phyloP scores from a whole-genome alignment of 2,797 vertebrate species.

The Xenops minutus region DNA sequence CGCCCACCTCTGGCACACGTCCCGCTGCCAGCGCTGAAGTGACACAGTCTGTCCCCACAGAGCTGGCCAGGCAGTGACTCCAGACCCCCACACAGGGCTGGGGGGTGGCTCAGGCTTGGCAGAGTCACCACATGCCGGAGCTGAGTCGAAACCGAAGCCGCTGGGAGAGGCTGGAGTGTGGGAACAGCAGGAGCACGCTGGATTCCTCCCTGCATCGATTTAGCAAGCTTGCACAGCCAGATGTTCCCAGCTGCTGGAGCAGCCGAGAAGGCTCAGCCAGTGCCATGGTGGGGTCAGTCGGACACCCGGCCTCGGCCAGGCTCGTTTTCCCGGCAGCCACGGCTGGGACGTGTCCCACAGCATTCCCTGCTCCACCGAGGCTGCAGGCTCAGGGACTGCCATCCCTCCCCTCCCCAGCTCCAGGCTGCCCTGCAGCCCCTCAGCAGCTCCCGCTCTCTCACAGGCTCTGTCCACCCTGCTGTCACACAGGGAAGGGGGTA shows the following conservation, averaged over 20 bases:
- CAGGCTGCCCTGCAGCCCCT: neutral
- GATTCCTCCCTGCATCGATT: constrained; percentile 38
- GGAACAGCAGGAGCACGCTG: neutral
- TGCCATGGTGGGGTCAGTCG: fast-evolving
- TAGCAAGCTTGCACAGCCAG: constrained; percentile 33
- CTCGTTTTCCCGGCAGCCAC: fast-evolving
- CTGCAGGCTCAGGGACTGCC: neutral
- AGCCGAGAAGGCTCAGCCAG: neutral
- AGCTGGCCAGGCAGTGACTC: neutral
- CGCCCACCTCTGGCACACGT: neutral
- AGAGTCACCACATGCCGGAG: neutral
- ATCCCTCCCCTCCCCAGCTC: neutral
- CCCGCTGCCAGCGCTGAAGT: neutral
- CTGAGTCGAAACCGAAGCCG: neutral
- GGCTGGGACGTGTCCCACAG: neutral
- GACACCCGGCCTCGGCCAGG: neutral
- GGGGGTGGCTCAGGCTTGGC: neutral
- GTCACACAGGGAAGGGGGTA: neutral
- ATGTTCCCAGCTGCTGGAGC: constrained; percentile 50
- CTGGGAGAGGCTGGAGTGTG: constrained; percentile 32
- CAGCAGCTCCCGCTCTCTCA: fast-evolving
- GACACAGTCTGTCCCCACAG: neutral
- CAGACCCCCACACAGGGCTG: fast-evolving
- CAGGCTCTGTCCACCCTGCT: neutral
- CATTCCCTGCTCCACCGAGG: neutral